Base-by-base conservation (phyloP, 2,888 invertebrate genomes). In the Chrysopilus asiliformis region DNA sequence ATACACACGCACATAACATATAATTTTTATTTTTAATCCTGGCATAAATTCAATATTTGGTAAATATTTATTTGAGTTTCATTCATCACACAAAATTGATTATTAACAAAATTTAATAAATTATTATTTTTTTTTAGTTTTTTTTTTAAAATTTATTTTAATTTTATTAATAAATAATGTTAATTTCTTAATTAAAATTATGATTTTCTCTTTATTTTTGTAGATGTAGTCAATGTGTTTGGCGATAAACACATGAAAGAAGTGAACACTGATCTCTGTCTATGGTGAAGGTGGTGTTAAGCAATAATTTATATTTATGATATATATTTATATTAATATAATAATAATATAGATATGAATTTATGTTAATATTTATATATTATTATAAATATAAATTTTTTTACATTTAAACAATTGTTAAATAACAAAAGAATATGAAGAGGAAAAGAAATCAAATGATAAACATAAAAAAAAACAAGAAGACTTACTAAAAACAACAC, bases 201-300 rank as follows among this genome's bases (percentile, higher is more conserved):
- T n/a, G n/a, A n/a, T 51, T 53, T 51, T 53, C 44, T 50, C 40
- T 49, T 48, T 47, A 42, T 67, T 70, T 65, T 79, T 79, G 72
- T 79, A 79, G 79, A 79, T 79, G 79, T 79, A 79, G 79, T 79
- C 79, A 80, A 74, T 80, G 79, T 78, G 77, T 79, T 72, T 80
- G 79, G 79, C 79, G 79, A 77, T 80, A 79, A 77, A 69, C 70
- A 60, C 55, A 55, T 53, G 50, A 48, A 44, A 49, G 49, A 48
- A 45, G 48, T 48, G 47, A 46, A 46, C 50, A 49, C 48, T 47
- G 49, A 49, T 49, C 49, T 50, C 49, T 48, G 46, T 46, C 47
- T 49, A 47, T 47, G 47, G 46, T 46, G 47, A 45, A 42, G 45
- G 45, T 42, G 45, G 45, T 43, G 42, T 41, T 35, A 36, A 39